These are phyloP conservation scores for Typhlichthys eigenmanni DNA, from an alignment of 2,797 vertebrate genomes.

Conservation along the genomic window DNA sequence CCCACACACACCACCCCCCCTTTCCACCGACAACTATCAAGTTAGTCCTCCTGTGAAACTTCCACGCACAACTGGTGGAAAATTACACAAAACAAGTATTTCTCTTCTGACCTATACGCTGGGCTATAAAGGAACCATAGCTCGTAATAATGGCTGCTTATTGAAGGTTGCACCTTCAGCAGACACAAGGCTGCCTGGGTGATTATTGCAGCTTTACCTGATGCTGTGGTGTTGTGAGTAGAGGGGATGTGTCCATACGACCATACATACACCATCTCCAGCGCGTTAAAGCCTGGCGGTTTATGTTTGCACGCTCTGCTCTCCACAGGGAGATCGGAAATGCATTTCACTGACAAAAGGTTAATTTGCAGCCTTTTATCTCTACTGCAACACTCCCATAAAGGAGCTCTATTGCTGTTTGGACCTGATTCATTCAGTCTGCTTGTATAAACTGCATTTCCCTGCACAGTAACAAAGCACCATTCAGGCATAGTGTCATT, in stretches of 20 bases:
- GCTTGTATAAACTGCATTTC: neutral
- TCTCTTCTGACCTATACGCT: neutral
- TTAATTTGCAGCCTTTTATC: neutral
- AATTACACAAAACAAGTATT: neutral
- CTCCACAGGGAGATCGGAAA: neutral
- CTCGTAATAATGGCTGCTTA: neutral
- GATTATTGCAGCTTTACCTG: neutral
- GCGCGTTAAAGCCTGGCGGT: too few species aligned
- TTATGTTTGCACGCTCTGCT: neutral
- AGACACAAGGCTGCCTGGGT: neutral
- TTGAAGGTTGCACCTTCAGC: neutral
- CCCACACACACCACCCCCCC: too few species aligned
- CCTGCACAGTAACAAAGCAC: conserved; percentile 5
- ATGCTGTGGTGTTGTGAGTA: neutral
- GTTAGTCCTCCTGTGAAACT: too few species aligned
- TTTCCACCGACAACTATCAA: too few species aligned
- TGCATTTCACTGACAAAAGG: neutral
- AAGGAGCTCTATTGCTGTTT: neutral
- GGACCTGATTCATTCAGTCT: neutral
- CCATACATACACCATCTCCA: neutral
- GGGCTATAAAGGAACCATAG: neutral
- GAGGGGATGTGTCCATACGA: neutral
- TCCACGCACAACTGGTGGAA: too few species aligned
- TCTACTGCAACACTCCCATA: neutral
- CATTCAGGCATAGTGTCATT: conserved; percentile 13